Conservation (phyloP, 1,140 invertebrate species). For the Brachionus calyciflorus region DNA sequence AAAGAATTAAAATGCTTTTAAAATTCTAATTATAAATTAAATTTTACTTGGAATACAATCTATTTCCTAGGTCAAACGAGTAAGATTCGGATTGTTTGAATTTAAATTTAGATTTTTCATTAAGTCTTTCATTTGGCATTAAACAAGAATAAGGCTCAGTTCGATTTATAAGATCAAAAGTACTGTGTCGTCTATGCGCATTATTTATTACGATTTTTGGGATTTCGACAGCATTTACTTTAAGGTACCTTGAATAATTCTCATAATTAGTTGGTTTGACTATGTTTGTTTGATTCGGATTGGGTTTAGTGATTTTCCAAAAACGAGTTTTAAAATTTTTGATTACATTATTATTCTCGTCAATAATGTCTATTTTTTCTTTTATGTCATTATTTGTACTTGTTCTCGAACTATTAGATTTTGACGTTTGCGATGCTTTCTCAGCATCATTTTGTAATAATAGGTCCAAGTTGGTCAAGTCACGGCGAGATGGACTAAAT, state of each 20-base stretch:
- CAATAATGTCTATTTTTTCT: not conserved
- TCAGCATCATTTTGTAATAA: not conserved
- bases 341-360: not conserved
- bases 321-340: not conserved
- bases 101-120: not conserved
- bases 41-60: conserved; percentile 9
- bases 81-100: conserved; percentile 27
- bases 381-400: not conserved
- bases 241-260: not conserved
- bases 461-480: not conserved
- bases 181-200: not conserved
- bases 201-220: not conserved
- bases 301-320: not conserved
- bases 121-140: not conserved
- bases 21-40: not conserved
- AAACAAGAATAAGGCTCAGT: not conserved
- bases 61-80: conserved; percentile 8
- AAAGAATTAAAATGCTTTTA: too few species aligned
- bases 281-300: not conserved
- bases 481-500: not conserved
- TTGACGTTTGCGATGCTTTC: not conserved
- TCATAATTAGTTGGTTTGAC: not conserved
- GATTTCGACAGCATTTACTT: not conserved
- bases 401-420: not conserved
- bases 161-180: not conserved